Base-by-base conservation (phyloP, 1,140 invertebrate species). In the Drosophila trapezifrons region DNA sequence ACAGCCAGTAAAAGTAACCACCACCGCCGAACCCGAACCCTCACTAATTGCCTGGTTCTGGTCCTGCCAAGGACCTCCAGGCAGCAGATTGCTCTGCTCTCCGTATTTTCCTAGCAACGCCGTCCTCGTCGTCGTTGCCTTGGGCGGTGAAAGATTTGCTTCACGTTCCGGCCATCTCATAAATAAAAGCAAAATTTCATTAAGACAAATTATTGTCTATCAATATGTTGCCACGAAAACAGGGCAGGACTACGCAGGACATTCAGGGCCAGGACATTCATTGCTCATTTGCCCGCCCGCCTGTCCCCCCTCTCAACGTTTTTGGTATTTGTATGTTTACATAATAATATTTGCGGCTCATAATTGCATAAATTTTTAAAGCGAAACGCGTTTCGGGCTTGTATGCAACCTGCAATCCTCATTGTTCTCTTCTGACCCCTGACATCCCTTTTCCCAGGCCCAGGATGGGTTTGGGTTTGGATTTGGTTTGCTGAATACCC, bases 191-290 rank as follows among this genome's bases (percentile, higher is more conserved):
- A 73, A 90, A 90, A 90, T 90, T 90, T 90, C 86, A 90, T 90
- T 90, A 90, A 90, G 87, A 90, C 86, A 90, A 90, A 90, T 90
- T 90, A 90, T 90, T 90, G 87, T 90, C 87, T 90, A 85, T 90
- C 86, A 90, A 90, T 90, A 90, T 90, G 86, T 90, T 90, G 86
- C 86, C 86, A 76, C 43, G 3, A 10, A 63, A 52, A 10, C 22
- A 22, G 37, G 58, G 42, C 9, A 15, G 15, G 32, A n/a, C n/a
- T n/a, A n/a, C n/a, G n/a, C n/a, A n/a, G n/a, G n/a, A n/a, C n/a
- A n/a, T n/a, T n/a, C n/a, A 32, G 12, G 17, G 13, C 8, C 51
- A 54, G 51, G 51, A 54, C 51, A 54, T 54, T 54, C 27, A 51
- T 56, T 81, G 78, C 79, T 87, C 76, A 77, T 85, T 84, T 85